Percentiles rank a stretch among this genome's conserved stretches.
Evolutionary conservation across 2,113 vertebrate species (phyloP).

Genomic region (Mustelus asterias): DNA sequence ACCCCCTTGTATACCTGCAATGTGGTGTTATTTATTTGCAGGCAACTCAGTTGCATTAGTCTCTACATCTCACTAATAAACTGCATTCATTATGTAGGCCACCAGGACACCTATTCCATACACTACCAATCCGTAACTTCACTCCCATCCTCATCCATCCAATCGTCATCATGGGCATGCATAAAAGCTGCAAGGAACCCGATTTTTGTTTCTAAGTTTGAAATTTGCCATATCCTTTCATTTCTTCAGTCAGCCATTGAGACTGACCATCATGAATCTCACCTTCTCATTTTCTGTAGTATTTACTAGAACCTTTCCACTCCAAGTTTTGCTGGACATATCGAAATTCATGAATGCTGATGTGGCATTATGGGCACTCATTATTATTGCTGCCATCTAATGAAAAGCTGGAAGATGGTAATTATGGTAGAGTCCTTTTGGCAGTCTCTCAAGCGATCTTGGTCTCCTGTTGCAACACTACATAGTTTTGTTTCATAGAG

Average conservation of each 20-base stretch:
- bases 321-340: background rate
- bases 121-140: background rate
- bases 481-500: too few species aligned
- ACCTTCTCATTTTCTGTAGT: background rate
- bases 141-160: background rate
- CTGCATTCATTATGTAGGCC: background rate
- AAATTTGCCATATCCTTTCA: background rate
- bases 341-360: background rate
- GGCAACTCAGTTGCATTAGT: background rate
- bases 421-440: background rate
- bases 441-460: background rate
- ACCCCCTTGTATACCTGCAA: background rate
- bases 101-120: background rate
- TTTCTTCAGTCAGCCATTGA: too few species aligned
- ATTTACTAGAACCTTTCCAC: background rate
- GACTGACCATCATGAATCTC: too few species aligned
- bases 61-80: background rate
- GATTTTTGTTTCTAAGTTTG: background rate
- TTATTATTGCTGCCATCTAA: background rate
- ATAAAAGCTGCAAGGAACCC: background rate
- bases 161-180: background rate
- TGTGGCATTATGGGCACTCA: background rate
- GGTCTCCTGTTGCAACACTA: background rate
- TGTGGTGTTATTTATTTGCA: background rate
- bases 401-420: background rate